A percentile compares a stretch with the other conserved stretches of the same genome.
phyloP scores from a whole-genome alignment of 2,797 vertebrate genomes.

The Malacoctenus gilli region DNA sequence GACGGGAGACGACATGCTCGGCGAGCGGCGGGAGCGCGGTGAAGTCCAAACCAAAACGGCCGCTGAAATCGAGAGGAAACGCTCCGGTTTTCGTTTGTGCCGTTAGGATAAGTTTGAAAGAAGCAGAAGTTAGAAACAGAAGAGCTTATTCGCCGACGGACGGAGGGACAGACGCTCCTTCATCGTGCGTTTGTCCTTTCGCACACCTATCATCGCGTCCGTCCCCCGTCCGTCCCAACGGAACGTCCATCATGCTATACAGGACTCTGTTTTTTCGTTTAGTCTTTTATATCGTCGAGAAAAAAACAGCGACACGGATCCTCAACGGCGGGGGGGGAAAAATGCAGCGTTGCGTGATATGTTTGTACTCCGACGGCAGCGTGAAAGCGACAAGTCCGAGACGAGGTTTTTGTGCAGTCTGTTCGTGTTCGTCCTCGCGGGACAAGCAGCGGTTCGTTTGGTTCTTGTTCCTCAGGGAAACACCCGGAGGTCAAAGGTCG shows the following conservation, averaged over 20 bases:
- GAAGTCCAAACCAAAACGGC: no score
- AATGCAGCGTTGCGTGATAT: constrained; percentile 44
- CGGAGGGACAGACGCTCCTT: constrained; percentile 77
- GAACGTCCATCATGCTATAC: constrained; percentile 73
- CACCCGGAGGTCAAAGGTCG: no score
- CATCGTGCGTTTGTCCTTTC: constrained; percentile 69
- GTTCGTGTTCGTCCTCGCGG: constrained; percentile 34
- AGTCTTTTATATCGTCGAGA: constrained; percentile 17
- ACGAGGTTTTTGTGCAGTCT: constrained; percentile 39
- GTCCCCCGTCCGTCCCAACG: constrained; percentile 40
- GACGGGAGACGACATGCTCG: no score
- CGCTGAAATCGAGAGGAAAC: constrained; percentile 37
- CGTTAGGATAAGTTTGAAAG: constrained; percentile 23
- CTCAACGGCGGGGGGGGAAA: constrained; percentile 44
- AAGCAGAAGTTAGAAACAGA: constrained; percentile 22
- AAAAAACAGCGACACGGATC: constrained; percentile 53
- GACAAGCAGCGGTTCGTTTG: constrained; percentile 63
- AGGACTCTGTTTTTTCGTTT: constrained; percentile 23
- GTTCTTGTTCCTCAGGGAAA: constrained; percentile 45
- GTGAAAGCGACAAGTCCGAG: constrained; percentile 46
- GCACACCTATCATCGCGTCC: constrained; percentile 42
- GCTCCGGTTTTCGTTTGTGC: constrained; percentile 26
- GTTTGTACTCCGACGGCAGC: constrained; percentile 43
- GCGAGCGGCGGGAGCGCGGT: no score
- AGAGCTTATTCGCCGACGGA: constrained; percentile 44